phyloP scores from a whole-genome alignment of 2,113 vertebrate genomes.

The Probosciger aterrimus region DNA sequence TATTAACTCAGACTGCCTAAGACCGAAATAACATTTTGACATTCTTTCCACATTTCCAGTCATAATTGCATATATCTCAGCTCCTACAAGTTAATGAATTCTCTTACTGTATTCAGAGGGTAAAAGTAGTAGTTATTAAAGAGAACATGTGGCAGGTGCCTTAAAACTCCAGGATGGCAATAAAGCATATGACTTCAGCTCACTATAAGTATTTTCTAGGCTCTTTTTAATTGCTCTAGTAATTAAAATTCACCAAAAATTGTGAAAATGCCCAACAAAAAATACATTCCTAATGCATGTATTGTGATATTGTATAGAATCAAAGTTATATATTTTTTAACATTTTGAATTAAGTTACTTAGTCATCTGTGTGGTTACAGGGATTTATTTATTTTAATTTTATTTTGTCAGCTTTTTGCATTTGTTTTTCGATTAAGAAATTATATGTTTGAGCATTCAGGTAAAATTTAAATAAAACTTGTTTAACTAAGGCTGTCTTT shows the following conservation, averaged over 20 bases:
- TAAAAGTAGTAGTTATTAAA: conserved; percentile 63
- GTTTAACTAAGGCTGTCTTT: not conserved
- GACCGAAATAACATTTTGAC: not conserved
- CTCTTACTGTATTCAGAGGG: not conserved
- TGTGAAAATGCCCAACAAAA: conserved; percentile 36
- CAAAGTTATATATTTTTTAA: not conserved
- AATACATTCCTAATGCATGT: not conserved
- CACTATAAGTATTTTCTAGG: conserved; percentile 61
- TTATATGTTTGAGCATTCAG: not conserved
- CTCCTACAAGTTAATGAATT: conserved; percentile 10
- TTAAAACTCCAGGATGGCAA: conserved; percentile 58
- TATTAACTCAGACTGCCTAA: not conserved
- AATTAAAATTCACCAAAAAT: conserved; percentile 66
- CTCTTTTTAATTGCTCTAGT: conserved; percentile 51
- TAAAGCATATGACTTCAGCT: conserved; percentile 60
- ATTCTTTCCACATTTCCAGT: not conserved
- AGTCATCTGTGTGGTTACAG: not conserved
- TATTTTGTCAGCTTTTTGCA: not conserved
- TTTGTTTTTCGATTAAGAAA: not conserved
- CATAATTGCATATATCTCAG: not conserved
- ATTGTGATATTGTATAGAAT: not conserved
- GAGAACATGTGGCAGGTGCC: conserved; percentile 67
- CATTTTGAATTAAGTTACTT: not conserved
- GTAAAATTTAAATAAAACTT: not conserved
- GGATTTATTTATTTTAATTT: not conserved